phyloP scores from a whole-genome alignment of 2,888 invertebrate species.

The Prosopocoilus inquinatus region DNA sequence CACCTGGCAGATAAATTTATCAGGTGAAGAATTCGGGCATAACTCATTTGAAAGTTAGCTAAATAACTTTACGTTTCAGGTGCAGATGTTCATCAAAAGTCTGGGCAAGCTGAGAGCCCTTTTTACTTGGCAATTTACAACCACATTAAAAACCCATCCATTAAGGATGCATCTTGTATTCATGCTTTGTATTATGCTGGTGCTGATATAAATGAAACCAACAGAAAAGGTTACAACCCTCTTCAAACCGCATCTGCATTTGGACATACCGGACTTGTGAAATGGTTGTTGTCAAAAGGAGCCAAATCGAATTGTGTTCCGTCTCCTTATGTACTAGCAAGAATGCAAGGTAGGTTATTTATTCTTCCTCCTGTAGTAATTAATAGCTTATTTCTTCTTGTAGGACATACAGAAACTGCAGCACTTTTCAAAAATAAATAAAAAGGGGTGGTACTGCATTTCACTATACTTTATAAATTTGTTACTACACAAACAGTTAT shows the following conservation, averaged over 20 bases:
- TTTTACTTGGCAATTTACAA: conserved; percentile 40
- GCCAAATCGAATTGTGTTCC: conserved; percentile 28
- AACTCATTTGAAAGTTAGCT: neutral
- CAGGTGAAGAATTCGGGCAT: too few relatives aligned
- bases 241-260: conserved; percentile 43
- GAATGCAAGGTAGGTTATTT: conserved; percentile 6
- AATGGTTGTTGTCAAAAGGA: conserved; percentile 39
- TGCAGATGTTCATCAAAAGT: conserved; percentile 35
- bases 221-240: conserved; percentile 35
- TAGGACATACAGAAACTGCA: too few relatives aligned
- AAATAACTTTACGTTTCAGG: conserved; percentile 21
- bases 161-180: conserved; percentile 39
- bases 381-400: too few relatives aligned
- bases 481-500: too few relatives aligned
- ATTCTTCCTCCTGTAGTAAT: too few relatives aligned
- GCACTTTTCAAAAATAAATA: too few relatives aligned
- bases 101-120: conserved; percentile 36
- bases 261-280: conserved; percentile 38
- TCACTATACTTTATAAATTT: too few relatives aligned
- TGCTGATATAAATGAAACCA: conserved; percentile 40
- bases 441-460: too few relatives aligned
- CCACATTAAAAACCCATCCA: conserved; percentile 33
- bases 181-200: conserved; percentile 41
- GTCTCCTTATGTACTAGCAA: conserved; percentile 36
- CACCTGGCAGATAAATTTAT: too few relatives aligned